Percentiles rank a stretch among this genome's conserved stretches.
phyloP scores from a whole-genome alignment of 2,797 vertebrate genomes.

The Threskiornis aethiopicus region DNA sequence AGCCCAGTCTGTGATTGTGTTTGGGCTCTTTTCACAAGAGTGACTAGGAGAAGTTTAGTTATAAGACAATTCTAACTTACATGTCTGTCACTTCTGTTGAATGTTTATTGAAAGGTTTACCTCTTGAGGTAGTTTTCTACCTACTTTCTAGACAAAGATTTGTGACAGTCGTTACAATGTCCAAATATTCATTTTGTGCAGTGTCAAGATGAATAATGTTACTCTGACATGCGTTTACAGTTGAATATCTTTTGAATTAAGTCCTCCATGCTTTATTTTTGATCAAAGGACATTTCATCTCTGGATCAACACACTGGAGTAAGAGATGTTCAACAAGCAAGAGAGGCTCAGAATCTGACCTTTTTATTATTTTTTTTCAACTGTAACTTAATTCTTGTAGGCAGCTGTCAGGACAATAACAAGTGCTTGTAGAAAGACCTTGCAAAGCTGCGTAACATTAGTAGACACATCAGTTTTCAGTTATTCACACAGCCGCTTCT shows the following conservation, averaged over 20 bases:
- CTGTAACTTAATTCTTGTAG: not conserved
- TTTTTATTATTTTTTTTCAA: not conserved
- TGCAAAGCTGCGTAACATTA: not conserved
- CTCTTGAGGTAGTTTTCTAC: not conserved
- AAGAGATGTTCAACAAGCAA: not conserved
- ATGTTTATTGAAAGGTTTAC: not conserved
- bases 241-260: not conserved
- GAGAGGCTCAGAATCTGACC: not conserved
- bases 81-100: not conserved
- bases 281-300: not conserved
- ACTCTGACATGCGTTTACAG: not conserved
- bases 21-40: not conserved
- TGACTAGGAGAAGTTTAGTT: not conserved
- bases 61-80: not conserved
- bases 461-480: not conserved
- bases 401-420: not conserved
- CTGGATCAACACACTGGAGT: not conserved
- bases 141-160: not conserved
- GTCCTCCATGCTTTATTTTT: not conserved
- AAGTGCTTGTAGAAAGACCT: not conserved
- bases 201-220: fast-evolving
- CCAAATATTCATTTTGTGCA: not conserved
- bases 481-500: not conserved
- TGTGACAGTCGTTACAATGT: not conserved
- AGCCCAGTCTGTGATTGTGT: not conserved